Base-by-base conservation (phyloP, 2,113 vertebrate species). In the Apteryx mantelli region DNA sequence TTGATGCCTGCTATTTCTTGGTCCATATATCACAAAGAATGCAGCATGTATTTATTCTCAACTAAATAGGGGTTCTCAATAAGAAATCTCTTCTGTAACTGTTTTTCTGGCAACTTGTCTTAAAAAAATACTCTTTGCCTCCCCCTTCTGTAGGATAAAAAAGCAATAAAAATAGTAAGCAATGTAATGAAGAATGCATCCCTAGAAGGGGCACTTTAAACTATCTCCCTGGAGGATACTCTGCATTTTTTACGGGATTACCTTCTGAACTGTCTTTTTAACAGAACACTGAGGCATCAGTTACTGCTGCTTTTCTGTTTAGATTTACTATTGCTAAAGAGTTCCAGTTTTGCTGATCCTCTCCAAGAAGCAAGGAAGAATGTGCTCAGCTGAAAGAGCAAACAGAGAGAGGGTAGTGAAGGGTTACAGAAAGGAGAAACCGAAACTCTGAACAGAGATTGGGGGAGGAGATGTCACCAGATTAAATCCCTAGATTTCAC, bases 291-390 rank as follows among this genome's bases (percentile, higher is more conserved):
- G 56, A 4, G 65, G 26, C 42, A 71, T 16, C 32, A 34, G 10
- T 25, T 5, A 4, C 28, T 6, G 48, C 32, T 22, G 69, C 69
- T 82, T 76, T 11, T n/a, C 13, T 17, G 0, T 5, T 64, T 1
- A 3, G 38, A 40, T 73, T 34, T 1, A 5, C 14, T 20, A 0
- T 1, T 28, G 44, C 9, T n/a, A 71, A 7, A 48, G 30, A 53
- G 38, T 3, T 26, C 24, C 19, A 12, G 0, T 5, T 28, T 24
- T 3, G 4, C 18, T 2, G 48, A 14, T 18, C 2, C 3, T 40
- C 4, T 28, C 34, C 48, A 12, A 56, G 24, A 53, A 17, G 42
- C 36, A 44, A 30, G 48, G 53, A 3, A 11, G 38, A 18, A 24
- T 0, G 20, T 8, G 25, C 58, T 36, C 25, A 64, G 50, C 52